Percentiles rank a stretch among this genome's conserved stretches.
Evolutionary conservation across 2,113 vertebrate genomes (phyloP).

Genomic region (Pseudorhombus dupliciocellatus): DNA sequence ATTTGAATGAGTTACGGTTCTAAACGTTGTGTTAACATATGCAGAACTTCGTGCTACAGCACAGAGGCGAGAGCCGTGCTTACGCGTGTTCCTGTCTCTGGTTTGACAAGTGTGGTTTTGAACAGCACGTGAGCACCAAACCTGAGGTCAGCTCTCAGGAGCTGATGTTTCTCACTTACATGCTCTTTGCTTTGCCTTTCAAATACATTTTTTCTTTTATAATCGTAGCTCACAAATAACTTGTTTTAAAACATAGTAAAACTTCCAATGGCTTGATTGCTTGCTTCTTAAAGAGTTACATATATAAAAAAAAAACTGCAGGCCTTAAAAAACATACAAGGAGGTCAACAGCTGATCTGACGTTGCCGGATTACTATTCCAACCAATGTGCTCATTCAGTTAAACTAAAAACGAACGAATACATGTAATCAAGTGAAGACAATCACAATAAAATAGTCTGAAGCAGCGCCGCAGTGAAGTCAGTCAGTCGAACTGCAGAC

Average conservation of each 20-base stretch:
- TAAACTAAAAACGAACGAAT: background rate
- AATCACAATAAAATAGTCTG: background rate
- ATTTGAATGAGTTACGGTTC: background rate
- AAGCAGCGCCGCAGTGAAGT: background rate
- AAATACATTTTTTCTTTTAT: background rate
- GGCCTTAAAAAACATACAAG: background rate
- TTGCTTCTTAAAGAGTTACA: too few relatives aligned
- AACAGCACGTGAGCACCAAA: background rate
- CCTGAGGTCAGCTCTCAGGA: background rate
- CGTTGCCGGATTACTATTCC: background rate
- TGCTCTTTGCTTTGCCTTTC: background rate
- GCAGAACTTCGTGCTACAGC: background rate
- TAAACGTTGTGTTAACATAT: background rate
- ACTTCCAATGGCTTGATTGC: too few relatives aligned
- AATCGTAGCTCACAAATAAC: too few relatives aligned
- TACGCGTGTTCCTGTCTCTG: background rate
- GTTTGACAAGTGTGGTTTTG: slow-evolving; percentile 4
- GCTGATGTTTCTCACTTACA: background rate
- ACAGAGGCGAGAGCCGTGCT: too few relatives aligned
- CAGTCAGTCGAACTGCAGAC: background rate
- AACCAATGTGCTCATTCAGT: background rate
- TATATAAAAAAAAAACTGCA: too few relatives aligned
- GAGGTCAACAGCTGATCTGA: background rate
- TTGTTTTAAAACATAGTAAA: too few relatives aligned
- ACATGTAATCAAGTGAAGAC: background rate